Evolutionary conservation across 1,140 invertebrate genomes (phyloP), one percentile per base, ranked within the genome.

Genomic region (Diabrotica undecimpunctata): DNA sequence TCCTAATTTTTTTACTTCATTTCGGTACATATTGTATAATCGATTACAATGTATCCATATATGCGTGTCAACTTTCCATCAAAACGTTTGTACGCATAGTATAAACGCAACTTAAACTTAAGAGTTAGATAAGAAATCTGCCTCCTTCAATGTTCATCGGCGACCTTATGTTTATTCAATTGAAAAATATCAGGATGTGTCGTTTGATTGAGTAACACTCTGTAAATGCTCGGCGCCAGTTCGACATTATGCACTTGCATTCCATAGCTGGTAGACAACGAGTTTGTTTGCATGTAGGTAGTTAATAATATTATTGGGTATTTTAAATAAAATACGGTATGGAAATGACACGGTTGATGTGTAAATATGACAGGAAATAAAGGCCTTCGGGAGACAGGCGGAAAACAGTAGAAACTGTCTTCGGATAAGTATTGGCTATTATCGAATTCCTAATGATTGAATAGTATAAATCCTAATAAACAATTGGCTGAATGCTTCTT

Each of bases 121-220:
- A 46, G 8, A 10, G n/a, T 46, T 46, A 46, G 41, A 46, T 46
- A 46, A 46, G 41, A n/a, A 10, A 46, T 46, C 41, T 46, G 41
- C 8, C 8, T 46, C 41, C n/a, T 46, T 8, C 8, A n/a, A 46
- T 46, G 41, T 46, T 46, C 41, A 46, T 46, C n/a, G 8, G 41
- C 41, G 41, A 46, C 41, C 41, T 46, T 46, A 46, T 46, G 41
- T 46, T 46, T 46, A 46, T 46, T 46, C 41, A 46, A 46, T 46
- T 46, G 41, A 46, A 46, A 25, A 46, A n/a, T 46, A 46, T 46
- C 41, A 46, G 8, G n/a, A 46, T 46, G 41, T 46, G 41, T 46
- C 41, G 41, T n/a, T 46, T 46, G 8, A 46, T 46, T 46, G 41
- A n/a, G 41, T 46, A 46, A 46, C 41, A 46, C 6, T 46, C 41